Conservation (phyloP, 2,797 vertebrate species). For the Cyclopterus lumpus region DNA sequence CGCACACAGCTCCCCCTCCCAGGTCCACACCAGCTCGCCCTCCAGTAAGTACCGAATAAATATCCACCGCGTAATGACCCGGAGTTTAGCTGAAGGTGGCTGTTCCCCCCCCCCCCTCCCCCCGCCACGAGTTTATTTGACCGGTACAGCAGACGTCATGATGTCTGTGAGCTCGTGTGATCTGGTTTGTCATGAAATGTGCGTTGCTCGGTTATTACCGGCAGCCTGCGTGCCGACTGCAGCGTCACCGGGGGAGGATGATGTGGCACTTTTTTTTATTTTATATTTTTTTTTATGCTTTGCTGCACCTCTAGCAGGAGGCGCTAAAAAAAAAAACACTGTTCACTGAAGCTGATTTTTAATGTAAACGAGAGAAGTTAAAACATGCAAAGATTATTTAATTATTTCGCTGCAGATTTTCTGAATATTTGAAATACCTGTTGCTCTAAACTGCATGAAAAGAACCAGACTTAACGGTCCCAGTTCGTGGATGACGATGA, state of each 20-base stretch:
- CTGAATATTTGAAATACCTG: neutral
- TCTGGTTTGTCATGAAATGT: constrained; percentile 26
- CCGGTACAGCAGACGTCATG: neutral
- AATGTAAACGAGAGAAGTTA: too few species aligned
- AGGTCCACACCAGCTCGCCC: constrained; percentile 88
- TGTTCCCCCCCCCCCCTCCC: constrained; percentile 3
- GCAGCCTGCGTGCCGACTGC: constrained; percentile 56
- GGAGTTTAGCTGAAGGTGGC: neutral
- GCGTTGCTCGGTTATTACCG: constrained; percentile 33
- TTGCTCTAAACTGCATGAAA: neutral
- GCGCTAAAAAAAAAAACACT: constrained; percentile 40
- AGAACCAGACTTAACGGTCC: neutral
- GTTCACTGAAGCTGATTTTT: constrained; percentile 26
- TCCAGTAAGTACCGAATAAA: constrained; percentile 95
- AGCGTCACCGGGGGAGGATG: constrained; percentile 72
- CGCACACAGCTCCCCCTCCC: constrained; percentile 69
- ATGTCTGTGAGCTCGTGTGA: neutral
- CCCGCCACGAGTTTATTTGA: neutral
- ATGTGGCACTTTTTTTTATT: constrained; percentile 83
- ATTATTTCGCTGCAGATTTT: neutral
- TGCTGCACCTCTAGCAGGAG: constrained; percentile 62
- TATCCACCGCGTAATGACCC: neutral
- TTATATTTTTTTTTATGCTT: too few species aligned
- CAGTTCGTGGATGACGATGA: neutral
- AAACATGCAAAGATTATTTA: neutral